phyloP scores from a whole-genome alignment of 2,888 invertebrate genomes.

The Gordius sp. region DNA sequence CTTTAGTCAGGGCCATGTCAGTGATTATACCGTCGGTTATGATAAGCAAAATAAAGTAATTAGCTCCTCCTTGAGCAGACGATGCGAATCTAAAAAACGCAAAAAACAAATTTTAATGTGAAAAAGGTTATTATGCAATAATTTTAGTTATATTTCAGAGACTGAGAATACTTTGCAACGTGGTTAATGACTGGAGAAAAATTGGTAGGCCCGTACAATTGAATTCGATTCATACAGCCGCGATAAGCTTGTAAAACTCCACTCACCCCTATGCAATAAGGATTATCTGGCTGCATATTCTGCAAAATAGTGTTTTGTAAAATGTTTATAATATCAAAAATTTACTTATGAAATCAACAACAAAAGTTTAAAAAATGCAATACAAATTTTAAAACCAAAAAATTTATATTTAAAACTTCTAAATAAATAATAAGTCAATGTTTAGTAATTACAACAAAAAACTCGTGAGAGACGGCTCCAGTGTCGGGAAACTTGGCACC shows the following conservation, averaged over 20 bases:
- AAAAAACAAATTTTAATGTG: constrained; percentile 17
- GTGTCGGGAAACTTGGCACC: constrained; percentile 33
- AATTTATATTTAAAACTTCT: too few species aligned
- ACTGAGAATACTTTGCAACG: constrained; percentile 26
- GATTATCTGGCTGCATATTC: constrained; percentile 34
- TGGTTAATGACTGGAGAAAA: constrained; percentile 36
- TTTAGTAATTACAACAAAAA: constrained; percentile 29
- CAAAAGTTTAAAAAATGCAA: too few species aligned
- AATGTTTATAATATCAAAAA: constrained; percentile 5
- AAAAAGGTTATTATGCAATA: neutral
- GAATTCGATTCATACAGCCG: constrained; percentile 31
- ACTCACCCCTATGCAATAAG: constrained; percentile 32
- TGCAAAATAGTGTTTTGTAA: constrained; percentile 21
- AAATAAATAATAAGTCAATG: constrained; percentile 14
- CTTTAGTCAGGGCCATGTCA: constrained; percentile 35
- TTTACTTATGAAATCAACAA: neutral
- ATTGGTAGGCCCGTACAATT: constrained; percentile 37
- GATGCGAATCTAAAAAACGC: constrained; percentile 29
- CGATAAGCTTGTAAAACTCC: constrained; percentile 34
- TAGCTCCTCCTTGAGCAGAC: constrained; percentile 30
- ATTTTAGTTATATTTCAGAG: neutral
- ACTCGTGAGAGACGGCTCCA: constrained; percentile 32
- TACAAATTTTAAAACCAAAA: too few species aligned
- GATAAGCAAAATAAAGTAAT: constrained; percentile 37
- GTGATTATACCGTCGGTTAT: constrained; percentile 39